phyloP scores from a whole-genome alignment of 2,888 invertebrate genomes.

The Pollenia labialis region DNA sequence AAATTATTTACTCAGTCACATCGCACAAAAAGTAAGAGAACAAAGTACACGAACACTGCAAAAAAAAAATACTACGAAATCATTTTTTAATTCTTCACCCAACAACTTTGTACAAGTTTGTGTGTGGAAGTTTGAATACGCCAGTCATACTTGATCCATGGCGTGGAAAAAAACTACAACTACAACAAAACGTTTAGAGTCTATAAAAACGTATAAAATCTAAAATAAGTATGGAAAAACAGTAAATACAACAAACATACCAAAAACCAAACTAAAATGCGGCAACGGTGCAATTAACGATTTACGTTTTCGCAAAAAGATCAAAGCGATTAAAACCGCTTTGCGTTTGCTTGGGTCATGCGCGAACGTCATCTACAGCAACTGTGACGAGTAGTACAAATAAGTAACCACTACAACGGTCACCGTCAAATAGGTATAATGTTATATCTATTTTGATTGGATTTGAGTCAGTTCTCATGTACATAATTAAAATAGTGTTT shows the following conservation, averaged over 20 bases:
- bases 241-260: conserved; percentile 72
- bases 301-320: conserved; percentile 80
- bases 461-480: conserved; percentile 5
- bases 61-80: conserved; percentile 26
- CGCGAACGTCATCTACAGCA: conserved; percentile 55
- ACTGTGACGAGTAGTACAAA: conserved; percentile 30
- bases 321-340: conserved; percentile 81
- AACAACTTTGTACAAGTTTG: conserved; percentile 34
- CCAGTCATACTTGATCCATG: conserved; percentile 66
- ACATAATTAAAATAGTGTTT: conserved; percentile 24
- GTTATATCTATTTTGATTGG: background rate
- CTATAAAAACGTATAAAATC: conserved; percentile 40
- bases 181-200: conserved; percentile 45
- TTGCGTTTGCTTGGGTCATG: conserved; percentile 66
- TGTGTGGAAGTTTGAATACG: background rate
- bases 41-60: background rate
- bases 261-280: conserved; percentile 66
- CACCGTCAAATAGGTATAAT: conserved; percentile 28
- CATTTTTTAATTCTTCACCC: conserved; percentile 60
- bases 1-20: conserved; percentile 64
- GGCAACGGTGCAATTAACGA: conserved; percentile 82
- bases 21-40: conserved; percentile 9
- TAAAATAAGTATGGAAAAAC: conserved; percentile 56
- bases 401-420: conserved; percentile 12
- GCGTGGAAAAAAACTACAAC: conserved; percentile 55